phyloP scores from a whole-genome alignment of 1,140 invertebrate species.

The Reticulitermes speratus region DNA sequence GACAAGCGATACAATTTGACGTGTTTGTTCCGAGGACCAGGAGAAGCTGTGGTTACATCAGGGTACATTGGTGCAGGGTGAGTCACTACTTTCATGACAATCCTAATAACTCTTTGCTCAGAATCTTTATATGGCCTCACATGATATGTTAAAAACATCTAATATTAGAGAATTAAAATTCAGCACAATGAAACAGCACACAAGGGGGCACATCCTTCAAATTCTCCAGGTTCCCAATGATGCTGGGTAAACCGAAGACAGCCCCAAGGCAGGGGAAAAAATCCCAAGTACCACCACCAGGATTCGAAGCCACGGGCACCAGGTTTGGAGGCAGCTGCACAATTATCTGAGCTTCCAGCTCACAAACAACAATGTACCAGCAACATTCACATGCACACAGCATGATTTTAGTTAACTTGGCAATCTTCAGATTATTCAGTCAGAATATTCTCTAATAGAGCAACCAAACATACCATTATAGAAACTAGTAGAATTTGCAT shows the following conservation, averaged over 20 bases:
- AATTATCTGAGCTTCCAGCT: not conserved
- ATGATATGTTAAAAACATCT: not conserved
- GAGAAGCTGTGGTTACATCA: constrained; percentile 89
- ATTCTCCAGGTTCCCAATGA: not conserved
- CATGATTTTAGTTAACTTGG: no score
- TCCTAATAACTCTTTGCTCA: no score
- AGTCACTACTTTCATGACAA: constrained; percentile 40
- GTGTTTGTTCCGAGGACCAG: constrained; percentile 84
- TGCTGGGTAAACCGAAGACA: not conserved
- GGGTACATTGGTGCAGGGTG: constrained; percentile 91
- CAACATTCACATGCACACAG: not conserved
- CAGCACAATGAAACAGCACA: not conserved
- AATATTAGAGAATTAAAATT: not conserved
- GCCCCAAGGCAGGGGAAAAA: not conserved
- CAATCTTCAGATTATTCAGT: no score
- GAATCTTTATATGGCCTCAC: constrained; percentile 1
- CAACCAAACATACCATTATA: no score
- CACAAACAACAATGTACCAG: not conserved
- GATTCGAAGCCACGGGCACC: not conserved
- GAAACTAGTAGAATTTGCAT: no score
- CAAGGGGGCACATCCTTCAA: not conserved
- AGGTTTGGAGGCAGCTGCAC: constrained; percentile 8
- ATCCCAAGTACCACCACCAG: not conserved
- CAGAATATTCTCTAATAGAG: no score
- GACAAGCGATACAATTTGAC: constrained; percentile 92